Base-by-base conservation (phyloP, 2,113 vertebrate genomes). In the Eira barbara region DNA sequence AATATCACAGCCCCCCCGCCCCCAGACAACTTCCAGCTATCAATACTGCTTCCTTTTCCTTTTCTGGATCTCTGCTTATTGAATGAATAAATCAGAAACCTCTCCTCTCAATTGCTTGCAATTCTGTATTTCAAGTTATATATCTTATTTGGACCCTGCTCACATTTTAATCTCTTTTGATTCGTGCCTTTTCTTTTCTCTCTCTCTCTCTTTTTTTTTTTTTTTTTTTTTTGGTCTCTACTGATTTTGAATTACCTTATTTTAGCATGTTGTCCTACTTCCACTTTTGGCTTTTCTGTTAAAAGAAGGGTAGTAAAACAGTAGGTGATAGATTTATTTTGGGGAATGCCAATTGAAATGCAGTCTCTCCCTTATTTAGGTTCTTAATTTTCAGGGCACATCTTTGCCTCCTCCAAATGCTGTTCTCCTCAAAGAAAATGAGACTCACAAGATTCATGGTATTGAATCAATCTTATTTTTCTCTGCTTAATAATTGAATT, bases 391-490 rank as follows among this genome's bases (percentile, higher is more conserved):
- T 94, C 59, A 79, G 47, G 45, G 71, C 59, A 81, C 17, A 36
- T 91, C 34, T 55, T 89, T 91, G 61, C 83, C 81, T 36, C 80
- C 31, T 59, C 52, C 49, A 95, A 89, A n/a, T 42, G 73, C 67
- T 89, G 80, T 91, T 82, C 92, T 94, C 78, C 92, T 94, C 78
- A n/a, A 61, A 81, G 76, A 88, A 65, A 83, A 45, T 94, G 91
- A 90, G 96, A 83, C 39, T 92, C 67, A 83, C n/a, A 45, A 45
- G 71, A 89, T 5, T 94, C 63, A 78, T 80, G 63, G 69, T 86
- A 29, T 67, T 87, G 61, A 97, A 45, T 97, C 65, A 85, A 7
- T 91, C 85, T 85, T 82, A 82, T 87, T 96, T 96, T 94, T 86
- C 80, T 96, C 61, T 76, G 34, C 14, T 69, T 61, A 81, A 42